Conservation (phyloP, 2,113 vertebrate genomes). For the Engystomops pustulosus region DNA sequence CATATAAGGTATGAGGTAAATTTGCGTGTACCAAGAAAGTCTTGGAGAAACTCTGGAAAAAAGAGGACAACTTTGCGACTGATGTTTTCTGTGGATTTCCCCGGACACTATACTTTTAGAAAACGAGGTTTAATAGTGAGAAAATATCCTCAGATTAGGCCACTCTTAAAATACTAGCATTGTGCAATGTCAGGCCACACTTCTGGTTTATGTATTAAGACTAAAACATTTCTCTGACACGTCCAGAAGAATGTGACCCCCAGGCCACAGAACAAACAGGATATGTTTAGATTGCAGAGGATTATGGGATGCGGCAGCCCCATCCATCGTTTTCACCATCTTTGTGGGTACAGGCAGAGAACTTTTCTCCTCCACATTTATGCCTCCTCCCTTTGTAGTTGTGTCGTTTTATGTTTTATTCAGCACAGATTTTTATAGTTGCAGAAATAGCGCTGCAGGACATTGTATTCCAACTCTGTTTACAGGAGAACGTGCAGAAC, state of each 20-base stretch:
- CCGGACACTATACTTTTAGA: too few relatives aligned
- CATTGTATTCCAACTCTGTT: slow-evolving; percentile 3
- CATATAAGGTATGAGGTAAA: too few relatives aligned
- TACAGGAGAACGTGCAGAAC: neutral
- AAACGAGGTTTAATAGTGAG: too few relatives aligned
- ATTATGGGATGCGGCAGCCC: slow-evolving; percentile 27
- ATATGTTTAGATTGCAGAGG: slow-evolving; percentile 15
- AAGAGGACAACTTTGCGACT: neutral
- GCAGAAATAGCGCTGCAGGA: neutral
- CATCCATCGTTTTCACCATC: neutral
- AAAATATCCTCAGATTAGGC: neutral
- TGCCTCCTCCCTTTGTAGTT: neutral
- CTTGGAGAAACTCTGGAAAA: too few relatives aligned
- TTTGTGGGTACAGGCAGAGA: slow-evolving; percentile 7
- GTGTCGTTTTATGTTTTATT: slow-evolving; percentile 1
- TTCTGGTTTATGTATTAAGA: slow-evolving; percentile 11
- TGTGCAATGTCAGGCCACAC: slow-evolving; percentile 10
- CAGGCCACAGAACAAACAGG: neutral
- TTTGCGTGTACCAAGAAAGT: too few relatives aligned
- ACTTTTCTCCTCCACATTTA: neutral
- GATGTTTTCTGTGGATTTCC: too few relatives aligned
- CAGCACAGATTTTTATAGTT: neutral
- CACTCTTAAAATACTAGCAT: too few relatives aligned
- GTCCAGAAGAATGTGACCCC: neutral
- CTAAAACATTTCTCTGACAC: slow-evolving; percentile 30